Conservation (phyloP, 2,888 invertebrate species). For the Aleiodes alternator region DNA sequence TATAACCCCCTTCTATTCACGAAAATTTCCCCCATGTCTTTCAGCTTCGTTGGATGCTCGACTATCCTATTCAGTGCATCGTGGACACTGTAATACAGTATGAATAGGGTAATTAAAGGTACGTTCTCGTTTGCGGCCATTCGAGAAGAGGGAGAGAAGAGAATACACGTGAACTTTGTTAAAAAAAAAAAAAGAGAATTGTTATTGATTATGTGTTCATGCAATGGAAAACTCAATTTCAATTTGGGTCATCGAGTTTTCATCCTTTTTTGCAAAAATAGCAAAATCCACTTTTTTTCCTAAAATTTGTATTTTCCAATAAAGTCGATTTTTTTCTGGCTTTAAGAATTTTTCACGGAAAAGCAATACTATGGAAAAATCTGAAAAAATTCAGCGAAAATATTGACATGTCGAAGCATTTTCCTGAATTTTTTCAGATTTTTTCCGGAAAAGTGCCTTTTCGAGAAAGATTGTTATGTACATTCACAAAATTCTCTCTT, state of each 20-base stretch:
- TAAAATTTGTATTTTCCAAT: no score
- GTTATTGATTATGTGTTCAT: constrained; percentile 11
- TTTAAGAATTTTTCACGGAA: no score
- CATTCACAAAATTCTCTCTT: no score
- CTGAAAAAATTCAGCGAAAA: no score
- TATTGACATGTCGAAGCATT: no score
- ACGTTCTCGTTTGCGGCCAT: constrained; percentile 58
- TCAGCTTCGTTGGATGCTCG: constrained; percentile 32
- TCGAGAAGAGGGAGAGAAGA: constrained; percentile 51
- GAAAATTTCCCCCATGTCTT: constrained; percentile 14
- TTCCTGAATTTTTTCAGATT: no score
- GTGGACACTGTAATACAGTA: constrained; percentile 63
- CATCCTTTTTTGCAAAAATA: no score
- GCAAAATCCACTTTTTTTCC: no score
- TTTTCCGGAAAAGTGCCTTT: no score
- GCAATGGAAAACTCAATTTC: constrained; percentile 29
- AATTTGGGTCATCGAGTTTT: constrained; percentile 41
- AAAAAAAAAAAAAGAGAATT: not conserved
- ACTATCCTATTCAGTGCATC: constrained; percentile 53
- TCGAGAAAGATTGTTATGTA: no score
- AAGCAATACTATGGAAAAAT: no score
- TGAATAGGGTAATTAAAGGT: constrained; percentile 67
- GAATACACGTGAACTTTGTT: constrained; percentile 29
- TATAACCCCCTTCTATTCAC: not conserved
- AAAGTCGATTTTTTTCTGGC: no score